Conservation (phyloP, 2,888 invertebrate genomes). For the Myopa testacea region DNA sequence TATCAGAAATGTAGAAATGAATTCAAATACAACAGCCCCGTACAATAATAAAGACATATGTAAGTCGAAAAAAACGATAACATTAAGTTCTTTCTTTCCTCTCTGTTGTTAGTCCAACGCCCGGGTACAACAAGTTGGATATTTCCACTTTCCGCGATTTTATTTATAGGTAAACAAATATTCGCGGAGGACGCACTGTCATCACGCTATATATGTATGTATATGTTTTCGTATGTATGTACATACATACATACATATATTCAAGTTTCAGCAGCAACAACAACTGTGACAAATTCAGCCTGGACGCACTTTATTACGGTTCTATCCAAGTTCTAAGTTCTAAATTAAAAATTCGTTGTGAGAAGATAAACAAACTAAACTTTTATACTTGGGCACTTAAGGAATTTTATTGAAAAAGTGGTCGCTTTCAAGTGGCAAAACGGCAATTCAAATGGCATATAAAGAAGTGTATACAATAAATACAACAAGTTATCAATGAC, state of each 20-base stretch:
- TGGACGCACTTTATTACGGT: not conserved
- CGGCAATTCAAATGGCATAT: not conserved
- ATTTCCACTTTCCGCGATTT: conserved; percentile 10
- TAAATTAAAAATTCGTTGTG: not conserved
- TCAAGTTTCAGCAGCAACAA: conserved; percentile 1
- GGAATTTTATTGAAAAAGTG: conserved; percentile 36
- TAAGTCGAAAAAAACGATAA: conserved; percentile 27
- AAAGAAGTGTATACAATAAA: too few relatives aligned
- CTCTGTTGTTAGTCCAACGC: conserved; percentile 2
- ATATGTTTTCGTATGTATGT: not conserved
- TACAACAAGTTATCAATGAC: too few relatives aligned
- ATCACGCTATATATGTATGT: conserved; percentile 8
- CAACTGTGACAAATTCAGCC: conserved; percentile 8
- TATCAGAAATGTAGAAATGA: conserved; percentile 26
- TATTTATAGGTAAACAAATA: conserved; percentile 24
- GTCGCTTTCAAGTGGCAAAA: conserved; percentile 4
- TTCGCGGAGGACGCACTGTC: conserved; percentile 4
- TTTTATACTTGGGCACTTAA: conserved; percentile 11
- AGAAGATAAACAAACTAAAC: conserved; percentile 4
- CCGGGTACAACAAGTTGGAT: conserved; percentile 24
- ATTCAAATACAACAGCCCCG: conserved; percentile 11
- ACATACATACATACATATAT: not conserved
- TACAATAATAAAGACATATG: conserved; percentile 1
- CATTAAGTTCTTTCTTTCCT: conserved; percentile 17
- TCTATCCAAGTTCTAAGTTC: too few relatives aligned